Conservation (phyloP, 1,140 invertebrate genomes). For the Capitella teleta region DNA sequence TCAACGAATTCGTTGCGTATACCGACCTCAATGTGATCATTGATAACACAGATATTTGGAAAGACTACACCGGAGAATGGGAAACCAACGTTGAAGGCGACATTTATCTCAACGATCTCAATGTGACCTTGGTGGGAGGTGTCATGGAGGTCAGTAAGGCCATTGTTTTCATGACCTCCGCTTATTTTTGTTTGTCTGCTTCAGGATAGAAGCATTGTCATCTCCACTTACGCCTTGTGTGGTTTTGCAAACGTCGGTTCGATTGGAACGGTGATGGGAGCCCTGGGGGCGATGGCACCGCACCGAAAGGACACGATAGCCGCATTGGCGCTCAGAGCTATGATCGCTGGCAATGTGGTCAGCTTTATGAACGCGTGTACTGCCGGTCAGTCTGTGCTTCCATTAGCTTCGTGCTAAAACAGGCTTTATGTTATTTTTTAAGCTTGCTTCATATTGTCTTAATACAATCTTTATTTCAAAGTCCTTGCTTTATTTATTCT, state of each 20-base stretch:
- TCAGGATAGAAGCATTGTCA: conserved; percentile 45
- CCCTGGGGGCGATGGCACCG: conserved; percentile 66
- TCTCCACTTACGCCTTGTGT: conserved; percentile 87
- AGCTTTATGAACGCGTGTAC: conserved; percentile 86
- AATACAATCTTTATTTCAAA: too few relatives aligned
- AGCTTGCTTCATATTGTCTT: too few relatives aligned
- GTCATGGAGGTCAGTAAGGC: neutral
- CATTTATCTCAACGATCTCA: conserved; percentile 1
- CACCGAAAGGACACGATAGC: conserved; percentile 39
- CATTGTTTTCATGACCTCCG: neutral
- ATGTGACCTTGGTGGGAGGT: conserved; percentile 2
- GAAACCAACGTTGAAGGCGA: neutral
- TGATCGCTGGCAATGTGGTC: conserved; percentile 59
- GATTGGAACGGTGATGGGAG: conserved; percentile 77
- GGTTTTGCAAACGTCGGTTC: conserved; percentile 89
- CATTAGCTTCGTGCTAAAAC: too few relatives aligned
- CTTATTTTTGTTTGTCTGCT: too few relatives aligned
- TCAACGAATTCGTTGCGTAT: conserved; percentile 40
- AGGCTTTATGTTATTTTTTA: too few relatives aligned
- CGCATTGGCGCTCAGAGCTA: conserved; percentile 11
- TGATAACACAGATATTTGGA: conserved; percentile 13
- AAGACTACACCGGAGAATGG: neutral
- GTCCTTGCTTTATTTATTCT: too few relatives aligned
- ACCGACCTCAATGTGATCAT: conserved; percentile 20
- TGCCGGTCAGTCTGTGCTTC: conserved; percentile 52